A percentile compares a stretch with the other conserved stretches of the same genome.
phyloP scores from a whole-genome alignment of 1,140 invertebrate species.

The Centruroides sculpturatus region DNA sequence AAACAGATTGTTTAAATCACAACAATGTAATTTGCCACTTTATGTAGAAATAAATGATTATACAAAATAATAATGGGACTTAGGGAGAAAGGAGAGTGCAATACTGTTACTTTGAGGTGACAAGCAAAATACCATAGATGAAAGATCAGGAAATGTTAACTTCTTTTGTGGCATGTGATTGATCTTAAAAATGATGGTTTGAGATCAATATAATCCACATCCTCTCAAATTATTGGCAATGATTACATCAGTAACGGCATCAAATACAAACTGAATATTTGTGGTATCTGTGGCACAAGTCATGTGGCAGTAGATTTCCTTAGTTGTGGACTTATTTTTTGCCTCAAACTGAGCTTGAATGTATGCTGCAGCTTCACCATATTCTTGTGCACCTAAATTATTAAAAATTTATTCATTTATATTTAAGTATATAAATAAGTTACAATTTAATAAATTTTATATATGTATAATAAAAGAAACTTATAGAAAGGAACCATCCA shows the following conservation, averaged over 20 bases:
- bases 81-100: too few species aligned
- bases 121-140: too few species aligned
- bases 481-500: too few species aligned
- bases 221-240: slow-evolving; percentile 98
- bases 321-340: slow-evolving; percentile 97
- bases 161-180: too few species aligned
- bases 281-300: slow-evolving; percentile 99
- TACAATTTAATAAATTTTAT: too few species aligned
- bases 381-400: slow-evolving; percentile 78
- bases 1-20: too few species aligned
- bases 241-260: slow-evolving; percentile 99
- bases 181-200: neutral
- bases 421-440: neutral
- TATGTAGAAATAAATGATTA: too few species aligned
- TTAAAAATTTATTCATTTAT: neutral
- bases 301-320: slow-evolving; percentile 99
- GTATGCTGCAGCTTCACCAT: slow-evolving; percentile 94
- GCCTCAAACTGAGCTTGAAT: slow-evolving; percentile 99
- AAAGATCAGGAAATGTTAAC: too few species aligned
- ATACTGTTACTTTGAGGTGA: too few species aligned
- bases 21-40: too few species aligned
- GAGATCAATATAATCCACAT: slow-evolving; percentile 80
- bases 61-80: too few species aligned
- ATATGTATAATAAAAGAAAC: too few species aligned
- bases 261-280: slow-evolving; percentile 99